Evolutionary conservation across 2,888 invertebrate genomes (phyloP).

Genomic region (Harmothoe impar): DNA sequence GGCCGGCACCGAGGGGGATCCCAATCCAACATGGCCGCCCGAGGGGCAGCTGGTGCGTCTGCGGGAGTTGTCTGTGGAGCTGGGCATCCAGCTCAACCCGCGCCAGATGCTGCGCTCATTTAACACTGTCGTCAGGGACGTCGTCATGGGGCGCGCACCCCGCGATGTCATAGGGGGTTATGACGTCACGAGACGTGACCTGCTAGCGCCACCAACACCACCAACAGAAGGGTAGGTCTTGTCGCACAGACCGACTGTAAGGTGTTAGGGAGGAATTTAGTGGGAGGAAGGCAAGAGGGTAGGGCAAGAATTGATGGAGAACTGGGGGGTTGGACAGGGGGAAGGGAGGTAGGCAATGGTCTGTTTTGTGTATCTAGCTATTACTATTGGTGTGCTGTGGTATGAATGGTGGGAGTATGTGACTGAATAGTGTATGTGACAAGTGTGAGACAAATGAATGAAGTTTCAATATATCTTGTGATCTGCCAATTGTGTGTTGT

Average conservation of each 20-base stretch:
- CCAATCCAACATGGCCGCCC: background rate
- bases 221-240: background rate
- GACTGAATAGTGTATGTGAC: too few relatives aligned
- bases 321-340: too few relatives aligned
- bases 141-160: conserved; percentile 57
- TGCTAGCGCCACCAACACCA: background rate
- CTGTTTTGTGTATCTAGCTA: too few relatives aligned
- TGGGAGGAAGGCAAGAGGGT: too few relatives aligned
- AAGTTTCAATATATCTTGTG: too few relatives aligned
- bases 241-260: too few relatives aligned
- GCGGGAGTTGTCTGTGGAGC: conserved; percentile 65
- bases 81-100: conserved; percentile 67
- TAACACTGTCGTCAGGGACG: conserved; percentile 66
- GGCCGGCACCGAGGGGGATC: background rate
- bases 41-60: conserved; percentile 52
- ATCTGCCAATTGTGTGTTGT: too few relatives aligned
- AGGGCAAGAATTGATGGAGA: too few relatives aligned
- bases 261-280: too few relatives aligned
- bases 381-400: too few relatives aligned
- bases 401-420: too few relatives aligned
- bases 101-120: conserved; percentile 68
- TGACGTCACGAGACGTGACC: background rate
- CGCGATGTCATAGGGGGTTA: background rate
- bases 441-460: background rate
- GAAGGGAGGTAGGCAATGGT: too few relatives aligned